These are phyloP conservation scores for Denticeps clupeoides DNA, from an alignment of 2,797 vertebrate species.

Conservation along the genomic window DNA sequence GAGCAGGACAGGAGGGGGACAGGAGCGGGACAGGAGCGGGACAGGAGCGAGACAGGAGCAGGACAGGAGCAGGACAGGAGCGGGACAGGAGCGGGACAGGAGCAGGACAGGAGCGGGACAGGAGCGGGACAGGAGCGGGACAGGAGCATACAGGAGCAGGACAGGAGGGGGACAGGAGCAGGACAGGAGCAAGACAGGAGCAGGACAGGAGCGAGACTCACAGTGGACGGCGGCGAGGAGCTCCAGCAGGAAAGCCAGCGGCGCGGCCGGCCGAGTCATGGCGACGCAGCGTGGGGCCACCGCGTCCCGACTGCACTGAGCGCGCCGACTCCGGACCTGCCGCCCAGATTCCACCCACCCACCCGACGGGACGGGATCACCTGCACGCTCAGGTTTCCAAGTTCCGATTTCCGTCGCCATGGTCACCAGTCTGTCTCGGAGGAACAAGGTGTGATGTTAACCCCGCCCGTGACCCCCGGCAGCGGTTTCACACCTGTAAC, in stretches of 20 bases:
- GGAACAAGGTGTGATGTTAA: slow-evolving; percentile 52
- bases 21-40: too few species aligned
- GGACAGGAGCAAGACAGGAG: too few species aligned
- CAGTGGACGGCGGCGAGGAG: slow-evolving; percentile 43
- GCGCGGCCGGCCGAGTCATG: slow-evolving; percentile 46
- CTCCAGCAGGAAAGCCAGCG: slow-evolving; percentile 43
- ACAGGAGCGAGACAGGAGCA: too few species aligned
- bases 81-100: too few species aligned
- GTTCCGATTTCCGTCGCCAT: slow-evolving; percentile 68
- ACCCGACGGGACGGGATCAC: slow-evolving; percentile 37
- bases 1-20: too few species aligned
- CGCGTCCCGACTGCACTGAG: slow-evolving; percentile 22
- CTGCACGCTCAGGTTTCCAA: slow-evolving; percentile 60
- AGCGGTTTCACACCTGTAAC: not conserved
- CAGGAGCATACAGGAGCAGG: too few species aligned
- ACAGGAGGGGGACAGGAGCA: too few species aligned
- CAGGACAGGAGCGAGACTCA: too few species aligned
- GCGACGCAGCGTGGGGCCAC: slow-evolving; percentile 23
- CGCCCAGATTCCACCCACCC: slow-evolving; percentile 40
- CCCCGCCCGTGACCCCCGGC: slow-evolving; percentile 30
- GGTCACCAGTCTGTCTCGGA: slow-evolving; percentile 42
- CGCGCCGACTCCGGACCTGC: slow-evolving; percentile 31
- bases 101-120: too few species aligned
- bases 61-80: too few species aligned
- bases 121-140: too few species aligned